Base-by-base conservation (phyloP, 2,797 vertebrate genomes). In the Numenius phaeopus region DNA sequence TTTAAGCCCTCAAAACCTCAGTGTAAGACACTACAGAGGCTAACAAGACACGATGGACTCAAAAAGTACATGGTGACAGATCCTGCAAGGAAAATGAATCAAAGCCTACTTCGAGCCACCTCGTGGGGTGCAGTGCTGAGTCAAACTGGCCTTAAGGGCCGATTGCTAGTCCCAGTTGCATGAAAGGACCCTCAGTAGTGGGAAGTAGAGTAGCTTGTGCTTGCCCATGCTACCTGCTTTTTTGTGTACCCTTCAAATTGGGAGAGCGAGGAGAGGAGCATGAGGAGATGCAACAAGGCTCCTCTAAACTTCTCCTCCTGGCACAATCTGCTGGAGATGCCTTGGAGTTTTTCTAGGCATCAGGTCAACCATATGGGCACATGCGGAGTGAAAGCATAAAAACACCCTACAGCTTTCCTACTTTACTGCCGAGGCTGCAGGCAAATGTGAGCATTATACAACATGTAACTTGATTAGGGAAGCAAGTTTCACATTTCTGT, bases 351-450 rank as follows among this genome's bases (percentile, higher is more conserved):
- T 94, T 64, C 32, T 73, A 57, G 18, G 18, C 26, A 39, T 49
- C n/a, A n/a, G 21, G 26, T 88, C 29, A 72, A 32, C 32, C 17
- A 3, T 7, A 47, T 10, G 12, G 46, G 37, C 22, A 26, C 10
- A 19, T 10, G 10, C 4, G 0, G 0, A 15, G 4, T 7, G 14
- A 76, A 55, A 65, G 7, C 21, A 34, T 58, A 24, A 59, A 84
- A 70, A 37, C 12, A 14, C 11, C 49, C 11, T 72, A 16, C 6
- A 83, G 27, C 14, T 58, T 66, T 70, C 37, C 32, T 82, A 30
- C 29, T 39, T 46, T 49, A 47, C 46, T 77, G 12, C 58, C 58
- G 42, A 61, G 27, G 30, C 40, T 58, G 4, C 2, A 0, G 23
- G 66, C 47, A 89, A 69, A 94, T 12, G 13, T 26, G 32, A 66